Conservation (phyloP, 2,797 vertebrate genomes). For the Typhlichthys subterraneus region DNA sequence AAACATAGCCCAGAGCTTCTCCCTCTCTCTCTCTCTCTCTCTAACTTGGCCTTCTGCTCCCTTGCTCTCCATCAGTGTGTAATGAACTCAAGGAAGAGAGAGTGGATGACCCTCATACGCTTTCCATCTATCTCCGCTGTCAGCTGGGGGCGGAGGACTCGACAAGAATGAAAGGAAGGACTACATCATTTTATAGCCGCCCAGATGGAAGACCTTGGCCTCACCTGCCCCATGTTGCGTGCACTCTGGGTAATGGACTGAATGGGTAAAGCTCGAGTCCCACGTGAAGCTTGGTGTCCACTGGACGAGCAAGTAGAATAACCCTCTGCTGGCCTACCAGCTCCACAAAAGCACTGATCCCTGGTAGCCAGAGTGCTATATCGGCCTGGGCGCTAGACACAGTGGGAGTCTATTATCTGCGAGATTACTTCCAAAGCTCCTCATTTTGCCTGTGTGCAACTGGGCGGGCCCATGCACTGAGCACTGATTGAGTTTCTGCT, state of each 20-base stretch:
- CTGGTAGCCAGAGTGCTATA: neutral
- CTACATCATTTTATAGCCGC: constrained; percentile 43
- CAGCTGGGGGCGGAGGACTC: constrained; percentile 7
- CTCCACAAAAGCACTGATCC: constrained; percentile 59
- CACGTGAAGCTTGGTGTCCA: constrained; percentile 32
- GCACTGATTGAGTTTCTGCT: constrained; percentile 51
- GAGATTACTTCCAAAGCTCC: constrained; percentile 70
- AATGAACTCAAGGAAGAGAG: constrained; percentile 50
- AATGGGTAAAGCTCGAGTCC: constrained; percentile 30
- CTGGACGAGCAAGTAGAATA: constrained; percentile 51
- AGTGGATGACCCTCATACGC: constrained; percentile 37
- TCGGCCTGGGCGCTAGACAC: constrained; percentile 35
- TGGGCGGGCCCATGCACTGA: constrained; percentile 37
- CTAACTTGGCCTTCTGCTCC: constrained; percentile 8
- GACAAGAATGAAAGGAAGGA: constrained; percentile 23
- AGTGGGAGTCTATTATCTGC: constrained; percentile 66
- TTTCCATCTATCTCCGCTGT: constrained; percentile 50
- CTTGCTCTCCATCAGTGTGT: neutral
- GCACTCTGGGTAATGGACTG: constrained; percentile 41
- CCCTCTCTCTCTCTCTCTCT: constrained; percentile 4
- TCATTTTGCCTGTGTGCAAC: constrained; percentile 53
- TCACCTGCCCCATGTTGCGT: constrained; percentile 25
- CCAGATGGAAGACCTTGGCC: constrained; percentile 38
- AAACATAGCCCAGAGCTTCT: constrained; percentile 7
- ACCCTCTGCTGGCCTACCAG: constrained; percentile 41